These are phyloP conservation scores for Saturnia pavonia DNA, from an alignment of 2,888 invertebrate species.

Conservation along the genomic window DNA sequence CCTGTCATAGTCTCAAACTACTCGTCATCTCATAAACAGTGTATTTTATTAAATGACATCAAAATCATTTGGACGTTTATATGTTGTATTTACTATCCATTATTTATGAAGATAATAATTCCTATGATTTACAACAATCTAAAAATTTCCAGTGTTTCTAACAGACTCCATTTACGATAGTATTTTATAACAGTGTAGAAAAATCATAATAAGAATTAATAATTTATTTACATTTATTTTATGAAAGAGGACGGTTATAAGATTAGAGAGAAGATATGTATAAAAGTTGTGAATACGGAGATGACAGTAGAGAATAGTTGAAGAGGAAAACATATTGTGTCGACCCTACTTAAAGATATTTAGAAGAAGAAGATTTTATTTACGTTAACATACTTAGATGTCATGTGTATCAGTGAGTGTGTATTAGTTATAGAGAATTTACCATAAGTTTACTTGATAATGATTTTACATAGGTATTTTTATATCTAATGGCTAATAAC, in stretches of 20 bases:
- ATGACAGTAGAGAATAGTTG: too few relatives aligned
- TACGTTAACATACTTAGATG: slow-evolving; percentile 34
- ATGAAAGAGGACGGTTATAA: too few relatives aligned
- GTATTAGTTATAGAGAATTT: background rate
- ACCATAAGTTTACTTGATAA: background rate
- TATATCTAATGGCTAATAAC: background rate
- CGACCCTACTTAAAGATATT: too few relatives aligned
- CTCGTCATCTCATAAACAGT: too few relatives aligned
- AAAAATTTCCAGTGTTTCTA: slow-evolving; percentile 62
- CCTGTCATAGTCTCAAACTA: too few relatives aligned
- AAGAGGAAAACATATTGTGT: too few relatives aligned
- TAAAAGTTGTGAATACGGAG: too few relatives aligned
- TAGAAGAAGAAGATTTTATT: too few relatives aligned
- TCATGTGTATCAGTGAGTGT: background rate
- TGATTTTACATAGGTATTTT: background rate
- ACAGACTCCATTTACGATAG: slow-evolving; percentile 63
- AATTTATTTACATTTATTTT: slow-evolving; percentile 51
- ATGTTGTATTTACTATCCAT: background rate
- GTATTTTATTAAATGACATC: background rate
- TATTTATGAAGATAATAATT: background rate
- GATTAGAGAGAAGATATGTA: too few relatives aligned
- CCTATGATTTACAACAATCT: slow-evolving; percentile 41
- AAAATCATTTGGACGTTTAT: background rate
- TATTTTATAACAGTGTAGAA: slow-evolving; percentile 34
- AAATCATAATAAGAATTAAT: slow-evolving; percentile 50